Conservation (phyloP, 2,888 invertebrate species). For the Drosophila kambysellisi region DNA sequence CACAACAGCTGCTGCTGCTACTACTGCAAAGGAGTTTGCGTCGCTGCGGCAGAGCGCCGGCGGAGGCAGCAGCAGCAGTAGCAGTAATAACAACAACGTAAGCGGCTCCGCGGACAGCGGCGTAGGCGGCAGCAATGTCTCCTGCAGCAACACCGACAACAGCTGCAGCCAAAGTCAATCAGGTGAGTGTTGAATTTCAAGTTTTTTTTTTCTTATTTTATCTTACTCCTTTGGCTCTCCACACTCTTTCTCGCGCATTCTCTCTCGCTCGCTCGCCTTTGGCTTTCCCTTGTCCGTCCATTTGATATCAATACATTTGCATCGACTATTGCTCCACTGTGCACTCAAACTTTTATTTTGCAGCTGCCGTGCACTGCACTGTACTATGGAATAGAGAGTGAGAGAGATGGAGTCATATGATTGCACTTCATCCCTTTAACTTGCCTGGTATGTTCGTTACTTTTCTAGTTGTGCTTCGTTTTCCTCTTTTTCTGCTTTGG, state of each 20-base stretch:
- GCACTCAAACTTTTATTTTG: conserved; percentile 38
- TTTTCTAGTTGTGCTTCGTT: conserved; percentile 3
- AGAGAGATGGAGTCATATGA: conserved; percentile 12
- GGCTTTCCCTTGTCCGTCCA: conserved; percentile 38
- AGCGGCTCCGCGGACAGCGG: conserved; percentile 73
- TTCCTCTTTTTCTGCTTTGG: conserved; percentile 1
- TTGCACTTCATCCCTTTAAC: conserved; percentile 54
- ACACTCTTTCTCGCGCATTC: conserved; percentile 15
- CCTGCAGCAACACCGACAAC: conserved; percentile 77
- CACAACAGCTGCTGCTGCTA: conserved; percentile 56
- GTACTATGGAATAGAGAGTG: conserved; percentile 16
- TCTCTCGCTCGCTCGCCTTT: conserved; percentile 5
- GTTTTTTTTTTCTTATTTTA: conserved; percentile 26
- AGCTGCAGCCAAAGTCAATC: conserved; percentile 80
- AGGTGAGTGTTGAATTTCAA: conserved; percentile 74
- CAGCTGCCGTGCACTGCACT: conserved; percentile 39
- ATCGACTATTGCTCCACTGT: conserved; percentile 27
- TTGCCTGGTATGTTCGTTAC: conserved; percentile 10
- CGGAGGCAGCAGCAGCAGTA: conserved; percentile 31
- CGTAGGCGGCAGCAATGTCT: conserved; percentile 69
- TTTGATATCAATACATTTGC: conserved; percentile 3
- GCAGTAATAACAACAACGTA: conserved; percentile 54
- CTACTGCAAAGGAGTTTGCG: conserved; percentile 42
- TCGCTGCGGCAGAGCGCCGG: conserved; percentile 47
- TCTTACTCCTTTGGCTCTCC: conserved; percentile 13